phyloP scores from a whole-genome alignment of 2,888 invertebrate genomes.

The Phlogophora meticulosa region DNA sequence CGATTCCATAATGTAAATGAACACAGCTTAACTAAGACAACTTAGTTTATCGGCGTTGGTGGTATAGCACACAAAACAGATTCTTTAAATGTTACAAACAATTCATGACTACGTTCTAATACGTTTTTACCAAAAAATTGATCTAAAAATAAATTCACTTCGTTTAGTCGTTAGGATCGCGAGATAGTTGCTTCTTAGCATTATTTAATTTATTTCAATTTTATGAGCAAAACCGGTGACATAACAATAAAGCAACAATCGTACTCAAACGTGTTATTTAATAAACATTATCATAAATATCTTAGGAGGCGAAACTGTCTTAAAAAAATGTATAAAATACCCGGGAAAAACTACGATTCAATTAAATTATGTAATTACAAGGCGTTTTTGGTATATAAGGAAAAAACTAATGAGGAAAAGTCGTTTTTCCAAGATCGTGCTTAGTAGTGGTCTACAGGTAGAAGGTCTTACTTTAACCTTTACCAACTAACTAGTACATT shows the following conservation, averaged over 20 bases:
- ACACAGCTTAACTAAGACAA: neutral
- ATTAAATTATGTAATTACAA: conserved; percentile 27
- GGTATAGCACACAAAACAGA: neutral
- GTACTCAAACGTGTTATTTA: conserved; percentile 15
- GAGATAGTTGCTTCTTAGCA: neutral
- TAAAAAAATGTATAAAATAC: neutral
- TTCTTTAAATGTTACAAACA: neutral
- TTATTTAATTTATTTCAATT: neutral
- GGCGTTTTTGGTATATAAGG: conserved; percentile 40
- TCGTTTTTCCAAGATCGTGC: conserved; percentile 38
- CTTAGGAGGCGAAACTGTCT: neutral
- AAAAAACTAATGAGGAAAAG: conserved; percentile 51
- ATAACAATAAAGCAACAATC: conserved; percentile 16
- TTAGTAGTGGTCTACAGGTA: conserved; percentile 4
- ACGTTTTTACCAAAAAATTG: neutral
- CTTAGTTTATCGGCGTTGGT: neutral
- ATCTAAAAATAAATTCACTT: neutral
- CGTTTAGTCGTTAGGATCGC: neutral
- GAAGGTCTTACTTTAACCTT: conserved; percentile 46
- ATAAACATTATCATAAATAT: neutral
- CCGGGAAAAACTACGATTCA: conserved; percentile 1
- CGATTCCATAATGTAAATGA: neutral
- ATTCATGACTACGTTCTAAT: too few species aligned
- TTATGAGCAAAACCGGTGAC: conserved; percentile 26
- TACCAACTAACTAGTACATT: neutral